Conservation (phyloP, 2,113 vertebrate genomes). For the Cyprinodon variegatus region DNA sequence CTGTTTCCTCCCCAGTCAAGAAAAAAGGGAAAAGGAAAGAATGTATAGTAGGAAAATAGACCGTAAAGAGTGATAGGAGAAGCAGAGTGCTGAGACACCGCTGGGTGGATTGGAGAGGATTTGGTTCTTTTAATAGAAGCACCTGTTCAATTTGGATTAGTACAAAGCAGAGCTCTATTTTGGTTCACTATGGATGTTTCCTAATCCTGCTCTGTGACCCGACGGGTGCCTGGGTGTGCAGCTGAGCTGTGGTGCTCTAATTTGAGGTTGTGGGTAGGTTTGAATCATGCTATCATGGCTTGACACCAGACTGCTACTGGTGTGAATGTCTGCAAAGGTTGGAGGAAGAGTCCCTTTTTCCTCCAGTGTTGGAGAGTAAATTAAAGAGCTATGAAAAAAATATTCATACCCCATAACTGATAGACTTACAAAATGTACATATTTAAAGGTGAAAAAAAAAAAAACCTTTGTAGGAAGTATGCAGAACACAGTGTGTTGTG, state of each 20-base stretch:
- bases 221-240: conserved; percentile 36
- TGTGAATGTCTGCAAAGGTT: conserved; percentile 20
- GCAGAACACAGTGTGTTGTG: too few relatives aligned
- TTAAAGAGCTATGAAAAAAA: background rate
- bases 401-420: background rate
- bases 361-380: background rate
- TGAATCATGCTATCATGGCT: conserved; percentile 1
- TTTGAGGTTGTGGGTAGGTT: conserved; percentile 31
- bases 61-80: conserved; percentile 33
- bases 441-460: too few relatives aligned
- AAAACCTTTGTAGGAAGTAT: too few relatives aligned
- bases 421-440: too few relatives aligned
- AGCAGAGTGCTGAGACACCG: conserved; percentile 54
- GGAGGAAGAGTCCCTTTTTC: background rate
- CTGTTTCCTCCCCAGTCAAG: conserved; percentile 42
- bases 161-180: conserved; percentile 74
- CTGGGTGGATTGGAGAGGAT: conserved; percentile 76
- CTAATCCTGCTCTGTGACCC: conserved; percentile 33
- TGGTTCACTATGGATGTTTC: conserved; percentile 47
- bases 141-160: conserved; percentile 82
- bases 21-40: conserved; percentile 9
- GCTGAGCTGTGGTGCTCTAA: conserved; percentile 13
- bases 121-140: conserved; percentile 80
- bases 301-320: background rate
- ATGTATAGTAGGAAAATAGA: background rate